A percentile compares a stretch with the other conserved stretches of the same genome.
phyloP scores from a whole-genome alignment of 2,113 vertebrate species.

The Callospermophilus lateralis region DNA sequence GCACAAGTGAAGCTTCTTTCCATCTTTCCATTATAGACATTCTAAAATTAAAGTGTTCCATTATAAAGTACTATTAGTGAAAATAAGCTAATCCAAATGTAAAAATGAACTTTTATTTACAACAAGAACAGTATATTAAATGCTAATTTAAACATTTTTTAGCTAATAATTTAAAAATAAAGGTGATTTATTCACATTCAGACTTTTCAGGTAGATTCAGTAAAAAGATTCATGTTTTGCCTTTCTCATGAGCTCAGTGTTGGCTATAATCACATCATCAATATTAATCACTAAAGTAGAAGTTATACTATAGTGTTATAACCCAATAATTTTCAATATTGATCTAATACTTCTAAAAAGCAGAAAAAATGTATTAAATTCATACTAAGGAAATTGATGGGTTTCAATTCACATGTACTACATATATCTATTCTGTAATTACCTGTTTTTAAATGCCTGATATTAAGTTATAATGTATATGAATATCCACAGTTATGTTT shows the following conservation, averaged over 20 bases:
- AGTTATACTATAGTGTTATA: neutral
- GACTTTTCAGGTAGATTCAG: neutral
- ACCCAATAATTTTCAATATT: neutral
- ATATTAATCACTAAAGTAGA: neutral
- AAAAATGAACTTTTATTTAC: constrained; percentile 35
- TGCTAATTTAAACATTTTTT: neutral
- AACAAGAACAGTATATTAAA: neutral
- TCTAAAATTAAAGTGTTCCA: neutral
- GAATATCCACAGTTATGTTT: neutral
- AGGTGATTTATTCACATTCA: neutral
- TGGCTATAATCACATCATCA: neutral
- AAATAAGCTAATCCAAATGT: neutral
- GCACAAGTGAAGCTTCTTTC: neutral
- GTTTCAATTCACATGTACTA: neutral
- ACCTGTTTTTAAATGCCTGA: neutral
- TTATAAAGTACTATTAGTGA: neutral
- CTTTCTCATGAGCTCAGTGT: neutral
- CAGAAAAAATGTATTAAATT: constrained; percentile 11
- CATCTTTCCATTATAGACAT: neutral
- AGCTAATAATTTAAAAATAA: constrained; percentile 11
- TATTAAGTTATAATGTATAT: neutral
- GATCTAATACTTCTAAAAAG: neutral
- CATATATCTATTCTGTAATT: neutral
- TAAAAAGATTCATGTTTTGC: neutral
- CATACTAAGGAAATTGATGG: neutral